A percentile compares a stretch with the other conserved stretches of the same genome.
phyloP scores from a whole-genome alignment of 2,888 invertebrate genomes.

The Hypsopygia costalis region DNA sequence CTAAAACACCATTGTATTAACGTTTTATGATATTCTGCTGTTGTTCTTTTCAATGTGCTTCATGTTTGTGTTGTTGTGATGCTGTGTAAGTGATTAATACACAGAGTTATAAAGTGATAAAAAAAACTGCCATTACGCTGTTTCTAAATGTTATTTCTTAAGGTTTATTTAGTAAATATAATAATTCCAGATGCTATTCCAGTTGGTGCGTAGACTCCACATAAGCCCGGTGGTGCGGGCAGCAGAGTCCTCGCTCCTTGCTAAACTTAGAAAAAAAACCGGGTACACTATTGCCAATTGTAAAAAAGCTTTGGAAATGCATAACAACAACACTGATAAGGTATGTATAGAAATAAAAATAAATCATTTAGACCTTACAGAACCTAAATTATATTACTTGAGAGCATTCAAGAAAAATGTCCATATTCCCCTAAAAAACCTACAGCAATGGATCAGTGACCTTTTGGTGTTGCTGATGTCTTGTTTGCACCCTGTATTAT shows the following conservation, averaged over 20 bases:
- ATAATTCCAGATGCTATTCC: constrained; percentile 80
- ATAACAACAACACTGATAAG: constrained; percentile 92
- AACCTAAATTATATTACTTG: too few species aligned
- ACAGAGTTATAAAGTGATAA: not conserved
- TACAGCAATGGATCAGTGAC: too few species aligned
- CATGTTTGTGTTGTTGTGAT: too few species aligned
- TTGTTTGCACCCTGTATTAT: too few species aligned
- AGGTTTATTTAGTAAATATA: constrained; percentile 14
- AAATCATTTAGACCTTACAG: too few species aligned
- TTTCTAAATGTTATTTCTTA: not conserved
- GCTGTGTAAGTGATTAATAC: not conserved
- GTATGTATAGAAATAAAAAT: constrained; percentile 65
- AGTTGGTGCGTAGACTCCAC: constrained; percentile 80
- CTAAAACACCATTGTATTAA: not conserved
- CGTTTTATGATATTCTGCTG: too few species aligned
- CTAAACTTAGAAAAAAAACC: constrained; percentile 94
- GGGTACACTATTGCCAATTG: constrained; percentile 98
- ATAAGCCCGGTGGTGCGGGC: constrained; percentile 76
- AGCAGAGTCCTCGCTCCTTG: constrained; percentile 86
- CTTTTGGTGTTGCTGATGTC: too few species aligned
- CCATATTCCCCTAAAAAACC: too few species aligned
- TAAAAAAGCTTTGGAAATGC: constrained; percentile 95
- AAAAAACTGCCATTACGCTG: too few species aligned
- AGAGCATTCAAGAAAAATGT: too few species aligned
- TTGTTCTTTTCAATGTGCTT: too few species aligned